These are phyloP conservation scores for Falco rusticolus DNA, from an alignment of 2,797 vertebrate genomes.

Conservation along the genomic window DNA sequence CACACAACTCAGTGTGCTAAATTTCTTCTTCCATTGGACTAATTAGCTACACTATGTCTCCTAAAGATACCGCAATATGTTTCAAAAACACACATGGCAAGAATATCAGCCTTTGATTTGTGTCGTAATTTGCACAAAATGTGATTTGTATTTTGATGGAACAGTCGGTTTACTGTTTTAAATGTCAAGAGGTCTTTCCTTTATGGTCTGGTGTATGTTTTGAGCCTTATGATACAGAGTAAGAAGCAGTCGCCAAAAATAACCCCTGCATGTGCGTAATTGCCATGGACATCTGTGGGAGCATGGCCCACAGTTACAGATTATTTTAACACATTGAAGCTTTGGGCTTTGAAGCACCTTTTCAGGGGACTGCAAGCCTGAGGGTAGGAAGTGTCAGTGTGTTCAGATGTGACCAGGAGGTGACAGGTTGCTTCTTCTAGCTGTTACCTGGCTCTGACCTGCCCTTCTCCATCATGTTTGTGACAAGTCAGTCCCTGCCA, in stretches of 20 bases:
- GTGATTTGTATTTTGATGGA: not conserved
- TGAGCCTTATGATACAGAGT: not conserved
- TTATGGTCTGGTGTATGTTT: not conserved
- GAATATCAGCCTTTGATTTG: not conserved
- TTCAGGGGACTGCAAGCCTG: not conserved
- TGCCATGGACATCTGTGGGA: not conserved
- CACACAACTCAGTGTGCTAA: conserved; percentile 18
- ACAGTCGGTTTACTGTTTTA: not conserved
- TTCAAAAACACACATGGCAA: conserved; percentile 29
- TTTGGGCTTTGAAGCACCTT: not conserved
- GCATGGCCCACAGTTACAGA: not conserved
- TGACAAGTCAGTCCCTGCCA: not conserved
- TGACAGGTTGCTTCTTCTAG: not conserved
- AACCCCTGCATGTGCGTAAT: not conserved
- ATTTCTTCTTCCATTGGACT: conserved; percentile 38
- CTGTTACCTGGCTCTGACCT: not conserved
- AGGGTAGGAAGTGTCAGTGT: not conserved
- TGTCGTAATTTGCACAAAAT: not conserved
- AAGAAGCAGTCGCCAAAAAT: not conserved
- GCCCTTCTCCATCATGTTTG: not conserved
- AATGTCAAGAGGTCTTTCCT: not conserved
- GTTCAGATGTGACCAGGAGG: not conserved
- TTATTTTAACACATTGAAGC: not conserved
- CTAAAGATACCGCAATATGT: conserved; percentile 32
- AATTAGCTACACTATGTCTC: conserved; percentile 40